A percentile compares a stretch with the other conserved stretches of the same genome.
Evolutionary conservation across 1,140 invertebrate genomes (phyloP).

Genomic region (Drosophila lacteicornis): DNA sequence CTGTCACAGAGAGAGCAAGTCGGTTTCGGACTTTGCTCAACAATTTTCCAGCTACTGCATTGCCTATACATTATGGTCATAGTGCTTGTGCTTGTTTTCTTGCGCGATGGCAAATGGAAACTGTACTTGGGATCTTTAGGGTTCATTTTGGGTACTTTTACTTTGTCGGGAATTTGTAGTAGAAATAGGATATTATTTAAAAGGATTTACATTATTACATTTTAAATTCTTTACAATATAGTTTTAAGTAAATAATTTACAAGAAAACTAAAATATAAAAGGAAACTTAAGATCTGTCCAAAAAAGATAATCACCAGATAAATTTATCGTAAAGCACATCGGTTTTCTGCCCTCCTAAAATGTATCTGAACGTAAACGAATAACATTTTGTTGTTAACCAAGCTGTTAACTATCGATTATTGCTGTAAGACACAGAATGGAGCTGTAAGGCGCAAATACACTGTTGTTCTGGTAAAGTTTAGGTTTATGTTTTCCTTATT

Average conservation of each 20-base stretch:
- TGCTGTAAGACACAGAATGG: no score
- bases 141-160: conserved; percentile 6
- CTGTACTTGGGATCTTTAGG: conserved; percentile 27
- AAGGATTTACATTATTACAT: background rate
- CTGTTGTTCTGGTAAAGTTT: no score
- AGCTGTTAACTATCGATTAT: no score
- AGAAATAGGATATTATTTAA: background rate
- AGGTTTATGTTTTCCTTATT: no score
- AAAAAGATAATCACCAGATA: no score
- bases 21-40: conserved; percentile 31
- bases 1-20: conserved; percentile 63
- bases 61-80: background rate
- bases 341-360: no score
- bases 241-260: background rate
- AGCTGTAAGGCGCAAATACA: no score
- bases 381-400: no score
- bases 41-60: conserved; percentile 26
- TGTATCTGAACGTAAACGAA: no score
- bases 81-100: conserved; percentile 1
- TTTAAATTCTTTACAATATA: background rate
- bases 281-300: no score
- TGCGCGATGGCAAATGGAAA: conserved; percentile 5
- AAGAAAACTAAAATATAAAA: background rate
- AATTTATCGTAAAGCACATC: no score
- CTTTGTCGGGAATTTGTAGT: background rate